phyloP scores from a whole-genome alignment of 1,140 invertebrate species.

The Brevipalpus yothersi region DNA sequence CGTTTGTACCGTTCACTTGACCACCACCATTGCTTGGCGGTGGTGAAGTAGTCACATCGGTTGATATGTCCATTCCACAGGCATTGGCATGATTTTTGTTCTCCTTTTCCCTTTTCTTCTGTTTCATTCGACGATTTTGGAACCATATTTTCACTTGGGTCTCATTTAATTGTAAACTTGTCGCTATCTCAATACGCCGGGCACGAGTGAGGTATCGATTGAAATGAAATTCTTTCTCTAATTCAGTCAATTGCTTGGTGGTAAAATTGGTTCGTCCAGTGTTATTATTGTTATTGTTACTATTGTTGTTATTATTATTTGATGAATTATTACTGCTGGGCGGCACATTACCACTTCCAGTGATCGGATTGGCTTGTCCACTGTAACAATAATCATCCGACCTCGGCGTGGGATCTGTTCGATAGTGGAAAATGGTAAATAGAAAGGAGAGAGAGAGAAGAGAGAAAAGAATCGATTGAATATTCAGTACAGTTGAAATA shows the following conservation, averaged over 20 bases:
- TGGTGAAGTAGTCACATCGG: background rate
- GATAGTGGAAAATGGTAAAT: no score
- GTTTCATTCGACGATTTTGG: slow-evolving; percentile 21
- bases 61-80: background rate
- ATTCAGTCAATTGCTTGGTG: slow-evolving; percentile 91
- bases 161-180: slow-evolving; percentile 81
- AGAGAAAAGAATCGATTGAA: no score
- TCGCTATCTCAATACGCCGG: slow-evolving; percentile 87
- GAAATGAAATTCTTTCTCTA: slow-evolving; percentile 98
- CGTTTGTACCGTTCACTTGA: background rate
- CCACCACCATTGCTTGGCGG: background rate
- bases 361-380: no score
- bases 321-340: no score
- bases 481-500: no score
- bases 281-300: slow-evolving; percentile 9
- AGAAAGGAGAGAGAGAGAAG: no score
- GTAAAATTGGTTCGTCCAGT: slow-evolving; percentile 88
- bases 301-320: no score
- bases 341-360: no score
- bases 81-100: slow-evolving; percentile 16
- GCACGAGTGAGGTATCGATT: slow-evolving; percentile 95
- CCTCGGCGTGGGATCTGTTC: background rate
- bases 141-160: slow-evolving; percentile 42
- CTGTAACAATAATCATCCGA: background rate
- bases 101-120: slow-evolving; percentile 30